These are phyloP conservation scores for Pinna nobilis DNA, from an alignment of 1,140 invertebrate genomes.

Conservation along the genomic window DNA sequence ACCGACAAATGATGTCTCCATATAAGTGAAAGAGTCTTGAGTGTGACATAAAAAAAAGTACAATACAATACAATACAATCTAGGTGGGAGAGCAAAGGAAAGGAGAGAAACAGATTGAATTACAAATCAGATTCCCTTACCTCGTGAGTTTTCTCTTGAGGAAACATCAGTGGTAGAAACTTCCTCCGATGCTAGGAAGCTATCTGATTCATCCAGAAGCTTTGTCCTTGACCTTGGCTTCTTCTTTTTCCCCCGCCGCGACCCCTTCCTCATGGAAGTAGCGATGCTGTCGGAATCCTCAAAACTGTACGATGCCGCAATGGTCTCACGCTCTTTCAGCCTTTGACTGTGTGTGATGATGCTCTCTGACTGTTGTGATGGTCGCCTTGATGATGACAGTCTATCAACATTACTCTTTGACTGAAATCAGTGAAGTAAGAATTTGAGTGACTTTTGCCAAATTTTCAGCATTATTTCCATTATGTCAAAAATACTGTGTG, in stretches of 20 bases:
- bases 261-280: conserved; percentile 30
- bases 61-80: neutral
- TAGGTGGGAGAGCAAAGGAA: neutral
- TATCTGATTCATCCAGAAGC: neutral
- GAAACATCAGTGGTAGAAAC: conserved; percentile 37
- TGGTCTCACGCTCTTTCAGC: neutral
- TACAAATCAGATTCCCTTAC: neutral
- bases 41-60: no score
- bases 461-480: conserved; percentile 14
- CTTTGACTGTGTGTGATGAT: conserved; percentile 2
- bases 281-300: conserved; percentile 45
- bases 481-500: conserved; percentile 6
- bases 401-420: neutral
- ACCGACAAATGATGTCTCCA: no score
- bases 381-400: neutral
- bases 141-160: conserved; percentile 43
- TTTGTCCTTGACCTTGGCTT: neutral
- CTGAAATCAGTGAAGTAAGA: neutral
- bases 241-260: conserved; percentile 21
- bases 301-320: conserved; percentile 33
- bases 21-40: no score
- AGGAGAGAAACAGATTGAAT: neutral
- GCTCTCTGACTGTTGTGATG: conserved; percentile 26
- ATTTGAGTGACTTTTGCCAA: neutral
- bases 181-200: no score